Conservation (phyloP, 30 jellyfish, hydroid and myxozoan genomes). For the Cassiopea andromeda region DNA sequence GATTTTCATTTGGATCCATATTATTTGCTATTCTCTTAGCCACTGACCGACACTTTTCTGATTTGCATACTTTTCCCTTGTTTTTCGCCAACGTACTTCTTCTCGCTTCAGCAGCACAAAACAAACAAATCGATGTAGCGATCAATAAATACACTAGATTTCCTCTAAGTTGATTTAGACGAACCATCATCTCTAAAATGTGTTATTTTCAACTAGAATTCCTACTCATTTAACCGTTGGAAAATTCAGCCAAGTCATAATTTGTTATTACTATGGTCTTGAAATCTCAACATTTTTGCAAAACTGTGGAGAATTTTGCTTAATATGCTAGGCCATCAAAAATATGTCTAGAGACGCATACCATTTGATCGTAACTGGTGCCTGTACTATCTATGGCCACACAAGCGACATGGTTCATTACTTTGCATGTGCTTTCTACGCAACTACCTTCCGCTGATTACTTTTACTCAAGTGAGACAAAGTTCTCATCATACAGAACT, state of each 20-base stretch:
- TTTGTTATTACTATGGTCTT: background rate
- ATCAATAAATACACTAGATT: background rate
- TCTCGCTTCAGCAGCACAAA: constrained; percentile 26
- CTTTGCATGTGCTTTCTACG: background rate
- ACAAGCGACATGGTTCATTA: background rate
- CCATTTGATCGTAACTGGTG: constrained; percentile 51
- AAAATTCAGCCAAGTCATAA: background rate
- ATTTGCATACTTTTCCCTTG: constrained; percentile 56
- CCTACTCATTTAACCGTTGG: background rate
- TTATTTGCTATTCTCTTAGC: constrained; percentile 66
- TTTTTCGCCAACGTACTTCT: constrained; percentile 58
- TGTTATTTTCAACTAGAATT: background rate
- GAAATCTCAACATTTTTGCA: background rate
- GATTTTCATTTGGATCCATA: constrained; percentile 69
- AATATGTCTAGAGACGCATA: constrained; percentile 9
- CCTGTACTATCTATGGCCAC: constrained; percentile 16
- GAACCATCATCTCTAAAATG: background rate
- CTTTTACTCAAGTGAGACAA: background rate
- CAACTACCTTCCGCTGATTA: background rate
- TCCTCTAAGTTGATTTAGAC: background rate
- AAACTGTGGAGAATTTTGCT: background rate
- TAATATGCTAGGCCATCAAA: background rate
- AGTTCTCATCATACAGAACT: too few relatives aligned
- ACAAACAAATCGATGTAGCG: background rate
- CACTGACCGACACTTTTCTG: constrained; percentile 49